Evolutionary conservation across 2,113 vertebrate genomes (phyloP), one percentile per base, ranked within the genome.

Genomic region (Cynocephalus volans): DNA sequence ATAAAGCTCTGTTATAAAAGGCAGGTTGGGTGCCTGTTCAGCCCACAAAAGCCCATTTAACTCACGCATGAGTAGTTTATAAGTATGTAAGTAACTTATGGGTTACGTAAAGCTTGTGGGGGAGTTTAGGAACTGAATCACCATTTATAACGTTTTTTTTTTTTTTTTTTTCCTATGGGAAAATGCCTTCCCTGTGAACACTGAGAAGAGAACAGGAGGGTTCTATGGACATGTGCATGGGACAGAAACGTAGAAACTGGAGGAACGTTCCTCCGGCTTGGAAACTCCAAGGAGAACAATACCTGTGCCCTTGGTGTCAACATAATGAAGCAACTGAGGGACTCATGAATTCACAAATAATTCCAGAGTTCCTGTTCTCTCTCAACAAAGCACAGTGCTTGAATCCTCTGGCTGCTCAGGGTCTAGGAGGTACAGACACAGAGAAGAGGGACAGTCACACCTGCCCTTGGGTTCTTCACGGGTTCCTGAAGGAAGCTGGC

Each of bases 41-140:
- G 48, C 85, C 73, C 69, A 93, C 92, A 89, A 79, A 87, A 88
- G 88, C 91, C 80, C 95, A 65, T 50, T 92, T 50, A 77, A 73
- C 75, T 60, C 75, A 17, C 3, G 28, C 26, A 0, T 72, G 75
- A 60, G 56, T 14, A 50, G 80, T 52, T 60, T 54, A 6, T 52
- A 72, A 94, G 79, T 17, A 54, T 62, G 28, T 73, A 64, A 73
- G 79, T 58, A 54, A 54, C 85, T 92, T 45, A 8, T 1, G 45
- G 75, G 80, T 86, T 33, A 86, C 13, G 15, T 36, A 64, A 77
- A 36, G 45, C 41, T 45, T 54, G 45, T 19, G 77, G 79, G 50
- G 84, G 88, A 82, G 67, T 52, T 56, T 69, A 76, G 94, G 62
- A 65, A 36, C 62, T 90, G 96, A 95, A 45, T 93, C 92, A 77